These are phyloP conservation scores for Tadarida brasiliensis DNA, from an alignment of 2,797 vertebrate genomes.

Conservation along the genomic window DNA sequence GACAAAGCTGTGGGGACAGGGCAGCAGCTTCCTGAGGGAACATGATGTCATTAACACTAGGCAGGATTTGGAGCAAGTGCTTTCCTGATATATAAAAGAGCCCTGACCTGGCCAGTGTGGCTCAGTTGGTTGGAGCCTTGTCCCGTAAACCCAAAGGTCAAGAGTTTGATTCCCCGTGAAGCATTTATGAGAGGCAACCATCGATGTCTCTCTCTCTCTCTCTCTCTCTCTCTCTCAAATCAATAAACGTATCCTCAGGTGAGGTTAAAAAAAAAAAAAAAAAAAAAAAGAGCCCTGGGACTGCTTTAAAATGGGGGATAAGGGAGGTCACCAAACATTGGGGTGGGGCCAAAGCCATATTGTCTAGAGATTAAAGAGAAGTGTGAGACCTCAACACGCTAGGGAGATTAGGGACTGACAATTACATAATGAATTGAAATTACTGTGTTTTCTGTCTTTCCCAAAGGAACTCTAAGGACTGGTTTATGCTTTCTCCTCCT, in stretches of 20 bases:
- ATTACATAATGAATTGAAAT: background rate
- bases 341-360: background rate
- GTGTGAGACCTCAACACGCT: background rate
- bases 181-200: background rate
- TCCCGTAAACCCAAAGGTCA: background rate
- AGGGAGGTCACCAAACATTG: background rate
- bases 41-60: background rate
- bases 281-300: background rate
- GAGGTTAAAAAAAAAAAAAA: background rate
- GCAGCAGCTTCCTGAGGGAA: background rate
- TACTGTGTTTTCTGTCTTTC: background rate
- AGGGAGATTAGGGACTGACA: background rate
- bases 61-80: background rate
- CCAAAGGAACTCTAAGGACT: background rate
- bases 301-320: background rate
- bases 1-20: background rate
- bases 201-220: background rate
- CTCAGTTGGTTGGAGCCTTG: background rate
- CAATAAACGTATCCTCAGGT: background rate
- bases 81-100: background rate
- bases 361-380: slow-evolving; percentile 9
- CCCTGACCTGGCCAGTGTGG: background rate
- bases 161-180: background rate
- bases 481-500: background rate
- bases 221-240: background rate